Percentiles rank a stretch among this genome's conserved stretches.
phyloP scores from a whole-genome alignment of 2,888 invertebrate species.

The Gnatocerus cornutus region DNA sequence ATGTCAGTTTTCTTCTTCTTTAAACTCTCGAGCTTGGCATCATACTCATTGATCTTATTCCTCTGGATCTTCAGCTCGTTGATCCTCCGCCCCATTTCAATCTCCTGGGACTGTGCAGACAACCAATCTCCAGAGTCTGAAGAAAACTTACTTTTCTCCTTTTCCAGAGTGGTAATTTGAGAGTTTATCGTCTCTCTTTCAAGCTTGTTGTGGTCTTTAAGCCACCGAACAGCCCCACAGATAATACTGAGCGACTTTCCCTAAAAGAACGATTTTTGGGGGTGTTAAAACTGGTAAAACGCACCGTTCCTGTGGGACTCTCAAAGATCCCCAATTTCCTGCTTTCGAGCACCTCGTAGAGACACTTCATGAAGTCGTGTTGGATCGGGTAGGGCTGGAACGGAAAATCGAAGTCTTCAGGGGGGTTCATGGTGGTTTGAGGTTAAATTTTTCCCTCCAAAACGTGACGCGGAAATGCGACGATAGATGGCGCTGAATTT shows the following conservation, averaged over 20 bases:
- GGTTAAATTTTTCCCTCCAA: conserved; percentile 40
- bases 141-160: conserved; percentile 72
- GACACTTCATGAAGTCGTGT: conserved; percentile 87
- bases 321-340: conserved; percentile 94
- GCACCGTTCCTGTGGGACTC: conserved; percentile 95
- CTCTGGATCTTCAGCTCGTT: conserved; percentile 75
- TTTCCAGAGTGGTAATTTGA: conserved; percentile 74
- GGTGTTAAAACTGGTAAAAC: conserved; percentile 58
- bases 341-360: conserved; percentile 85
- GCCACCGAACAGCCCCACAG: conserved; percentile 93
- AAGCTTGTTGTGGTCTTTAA: conserved; percentile 81
- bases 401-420: conserved; percentile 85
- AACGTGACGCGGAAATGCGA: not conserved
- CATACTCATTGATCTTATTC: conserved; percentile 75
- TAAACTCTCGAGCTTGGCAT: conserved; percentile 75
- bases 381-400: conserved; percentile 93
- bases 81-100: conserved; percentile 77
- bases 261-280: conserved; percentile 67
- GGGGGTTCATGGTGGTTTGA: conserved; percentile 55
- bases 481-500: conserved; percentile 30
- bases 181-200: conserved; percentile 73
- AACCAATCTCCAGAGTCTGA: too few relatives aligned
- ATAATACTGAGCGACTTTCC: conserved; percentile 96
- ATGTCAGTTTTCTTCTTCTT: conserved; percentile 62
- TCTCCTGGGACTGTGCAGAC: conserved; percentile 80